Conservation (phyloP, 2,888 invertebrate species). For the Phalera bucephala region DNA sequence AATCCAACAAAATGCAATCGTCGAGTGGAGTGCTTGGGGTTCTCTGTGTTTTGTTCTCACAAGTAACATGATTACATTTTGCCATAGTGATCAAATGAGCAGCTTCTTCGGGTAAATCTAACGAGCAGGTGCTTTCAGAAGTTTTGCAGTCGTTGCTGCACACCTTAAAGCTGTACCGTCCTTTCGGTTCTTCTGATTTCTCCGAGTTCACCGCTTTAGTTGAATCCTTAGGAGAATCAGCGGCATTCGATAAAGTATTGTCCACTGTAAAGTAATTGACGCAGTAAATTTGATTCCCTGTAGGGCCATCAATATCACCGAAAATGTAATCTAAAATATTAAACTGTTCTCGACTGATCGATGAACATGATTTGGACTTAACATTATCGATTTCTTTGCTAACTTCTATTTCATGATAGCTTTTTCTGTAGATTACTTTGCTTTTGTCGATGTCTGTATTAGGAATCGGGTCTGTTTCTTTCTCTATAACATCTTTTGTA, state of each 20-base stretch:
- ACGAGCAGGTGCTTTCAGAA: slow-evolving; percentile 36
- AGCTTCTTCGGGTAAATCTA: slow-evolving; percentile 45
- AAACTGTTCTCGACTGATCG: slow-evolving; percentile 31
- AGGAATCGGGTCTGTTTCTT: neutral
- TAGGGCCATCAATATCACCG: slow-evolving; percentile 37
- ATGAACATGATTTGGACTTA: slow-evolving; percentile 48
- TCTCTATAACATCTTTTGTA: neutral
- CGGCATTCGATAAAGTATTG: slow-evolving; percentile 31
- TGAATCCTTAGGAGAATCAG: slow-evolving; percentile 5
- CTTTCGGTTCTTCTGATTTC: slow-evolving; percentile 17
- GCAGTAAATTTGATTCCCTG: slow-evolving; percentile 52
- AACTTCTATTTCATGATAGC: slow-evolving; percentile 32
- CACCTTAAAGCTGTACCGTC: slow-evolving; percentile 35
- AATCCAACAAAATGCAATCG: slow-evolving; percentile 47
- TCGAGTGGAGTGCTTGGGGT: slow-evolving; percentile 41
- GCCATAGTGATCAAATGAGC: slow-evolving; percentile 37
- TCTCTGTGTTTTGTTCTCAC: slow-evolving; percentile 40
- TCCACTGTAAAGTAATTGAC: slow-evolving; percentile 65
- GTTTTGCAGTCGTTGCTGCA: slow-evolving; percentile 42
- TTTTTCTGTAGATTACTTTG: slow-evolving; percentile 32
- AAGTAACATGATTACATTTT: slow-evolving; percentile 52
- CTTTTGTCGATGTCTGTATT: neutral
- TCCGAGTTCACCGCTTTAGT: slow-evolving; percentile 28
- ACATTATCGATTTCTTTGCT: slow-evolving; percentile 23
- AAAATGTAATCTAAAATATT: slow-evolving; percentile 60